Evolutionary conservation across 2,888 invertebrate species (phyloP).

Genomic region (Troides aeacus): DNA sequence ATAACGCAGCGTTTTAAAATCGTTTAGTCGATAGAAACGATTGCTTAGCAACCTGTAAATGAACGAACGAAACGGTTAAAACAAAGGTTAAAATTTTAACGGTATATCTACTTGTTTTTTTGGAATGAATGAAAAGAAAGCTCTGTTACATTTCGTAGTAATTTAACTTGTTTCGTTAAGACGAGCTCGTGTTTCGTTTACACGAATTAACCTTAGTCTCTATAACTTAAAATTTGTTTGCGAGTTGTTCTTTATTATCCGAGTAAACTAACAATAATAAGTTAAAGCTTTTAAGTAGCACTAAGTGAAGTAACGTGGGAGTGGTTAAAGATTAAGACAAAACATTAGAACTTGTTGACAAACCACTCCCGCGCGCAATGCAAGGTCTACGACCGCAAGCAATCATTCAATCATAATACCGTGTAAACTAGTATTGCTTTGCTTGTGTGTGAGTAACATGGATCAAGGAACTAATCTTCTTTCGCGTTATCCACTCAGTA

Average conservation of each 20-base stretch:
- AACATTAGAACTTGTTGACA: conserved; percentile 29
- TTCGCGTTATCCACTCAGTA: conserved; percentile 8
- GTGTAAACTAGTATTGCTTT: conserved; percentile 22
- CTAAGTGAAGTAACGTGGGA: conserved; percentile 16
- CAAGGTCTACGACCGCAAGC: conserved; percentile 28
- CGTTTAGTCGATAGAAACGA: too few species aligned
- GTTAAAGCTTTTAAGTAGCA: conserved; percentile 14
- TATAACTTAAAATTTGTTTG: not conserved
- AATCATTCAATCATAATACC: conserved; percentile 31
- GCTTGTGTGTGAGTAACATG: conserved; percentile 23
- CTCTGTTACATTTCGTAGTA: too few species aligned
- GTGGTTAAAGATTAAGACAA: conserved; percentile 24
- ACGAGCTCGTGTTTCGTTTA: not conserved
- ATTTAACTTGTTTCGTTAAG: too few species aligned
- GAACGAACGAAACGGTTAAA: too few species aligned
- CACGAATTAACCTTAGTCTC: not conserved
- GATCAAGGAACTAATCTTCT: conserved; percentile 18
- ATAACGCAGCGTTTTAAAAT: too few species aligned
- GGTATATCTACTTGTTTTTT: not conserved
- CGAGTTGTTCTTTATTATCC: not conserved
- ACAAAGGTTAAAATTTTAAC: not conserved
- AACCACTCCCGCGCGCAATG: conserved; percentile 27
- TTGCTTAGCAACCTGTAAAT: too few species aligned
- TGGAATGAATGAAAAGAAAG: too few species aligned
- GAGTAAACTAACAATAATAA: not conserved